A percentile compares a stretch with the other conserved stretches of the same genome.
These are phyloP conservation scores for Phylloscopus collybita DNA, from an alignment of 2,797 vertebrate genomes.

Conservation along the genomic window DNA sequence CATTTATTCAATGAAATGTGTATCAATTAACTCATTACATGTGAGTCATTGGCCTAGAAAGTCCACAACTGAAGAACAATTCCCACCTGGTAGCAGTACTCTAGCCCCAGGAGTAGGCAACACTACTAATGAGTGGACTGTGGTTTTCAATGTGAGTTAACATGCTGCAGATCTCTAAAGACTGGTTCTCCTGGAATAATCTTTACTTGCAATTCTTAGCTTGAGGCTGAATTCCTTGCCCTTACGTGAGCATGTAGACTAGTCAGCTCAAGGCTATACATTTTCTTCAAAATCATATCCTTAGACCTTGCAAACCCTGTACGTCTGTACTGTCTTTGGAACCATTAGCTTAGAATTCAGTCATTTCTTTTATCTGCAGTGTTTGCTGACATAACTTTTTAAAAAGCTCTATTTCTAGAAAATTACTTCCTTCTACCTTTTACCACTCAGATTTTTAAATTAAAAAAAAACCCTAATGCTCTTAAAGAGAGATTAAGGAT, in stretches of 20 bases:
- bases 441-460: slow-evolving; percentile 58
- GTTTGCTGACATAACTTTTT: slow-evolving; percentile 48
- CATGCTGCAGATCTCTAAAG: not conserved
- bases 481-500: slow-evolving; percentile 66
- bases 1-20: not conserved
- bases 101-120: not conserved
- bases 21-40: not conserved
- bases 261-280: not conserved
- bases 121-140: not conserved
- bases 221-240: not conserved
- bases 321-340: not conserved
- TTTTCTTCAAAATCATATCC: not conserved
- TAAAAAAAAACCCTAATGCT: slow-evolving; percentile 45
- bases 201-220: not conserved
- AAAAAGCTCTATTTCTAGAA: slow-evolving; percentile 27
- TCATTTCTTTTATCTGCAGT: not conserved
- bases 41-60: not conserved
- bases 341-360: slow-evolving; percentile 27
- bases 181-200: not conserved
- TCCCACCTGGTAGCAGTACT: not conserved
- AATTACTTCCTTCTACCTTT: slow-evolving; percentile 60
- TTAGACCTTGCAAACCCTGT: not conserved
- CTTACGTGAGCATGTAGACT: not conserved
- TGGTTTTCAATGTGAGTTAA: not conserved
- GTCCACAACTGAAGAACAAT: not conserved